Percentiles rank a stretch among this genome's conserved stretches.
Evolutionary conservation across 2,113 vertebrate genomes (phyloP).

Genomic region (Caretta caretta): DNA sequence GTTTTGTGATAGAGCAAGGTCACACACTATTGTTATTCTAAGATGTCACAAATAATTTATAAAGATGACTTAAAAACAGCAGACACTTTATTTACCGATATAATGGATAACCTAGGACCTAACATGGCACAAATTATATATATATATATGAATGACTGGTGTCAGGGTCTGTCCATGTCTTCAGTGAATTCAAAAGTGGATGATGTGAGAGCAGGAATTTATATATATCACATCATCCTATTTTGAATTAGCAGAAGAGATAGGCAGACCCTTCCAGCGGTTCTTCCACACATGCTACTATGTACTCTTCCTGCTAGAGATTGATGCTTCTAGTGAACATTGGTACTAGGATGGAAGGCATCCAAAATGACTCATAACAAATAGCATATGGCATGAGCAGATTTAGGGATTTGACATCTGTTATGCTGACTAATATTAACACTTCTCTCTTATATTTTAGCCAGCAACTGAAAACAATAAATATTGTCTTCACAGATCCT

Average conservation of each 20-base stretch:
- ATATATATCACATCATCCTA: neutral
- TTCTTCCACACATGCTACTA: constrained; percentile 26
- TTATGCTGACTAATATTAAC: constrained; percentile 53
- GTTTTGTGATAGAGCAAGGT: constrained; percentile 33
- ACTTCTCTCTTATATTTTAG: constrained; percentile 45
- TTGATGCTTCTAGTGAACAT: constrained; percentile 38
- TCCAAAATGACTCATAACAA: constrained; percentile 74
- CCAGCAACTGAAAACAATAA: constrained; percentile 30
- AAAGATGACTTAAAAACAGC: constrained; percentile 26
- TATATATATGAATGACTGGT: neutral
- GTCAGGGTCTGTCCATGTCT: neutral
- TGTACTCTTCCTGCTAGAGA: constrained; percentile 42
- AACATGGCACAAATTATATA: neutral
- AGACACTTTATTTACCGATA: neutral
- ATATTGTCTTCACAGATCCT: constrained; percentile 22
- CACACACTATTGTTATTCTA: neutral
- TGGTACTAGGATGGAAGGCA: constrained; percentile 45
- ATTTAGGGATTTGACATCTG: constrained; percentile 67
- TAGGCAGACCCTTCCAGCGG: constrained; percentile 17
- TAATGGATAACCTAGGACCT: neutral
- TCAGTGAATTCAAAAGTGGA: neutral
- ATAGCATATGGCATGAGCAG: constrained; percentile 59
- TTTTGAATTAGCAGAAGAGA: neutral
- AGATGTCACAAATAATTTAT: neutral
- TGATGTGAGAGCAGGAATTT: neutral